Percentiles rank a stretch among this genome's conserved stretches.
These are phyloP conservation scores for Pseudolycoriella hygida DNA, from an alignment of 2,888 invertebrate genomes.

Conservation along the genomic window DNA sequence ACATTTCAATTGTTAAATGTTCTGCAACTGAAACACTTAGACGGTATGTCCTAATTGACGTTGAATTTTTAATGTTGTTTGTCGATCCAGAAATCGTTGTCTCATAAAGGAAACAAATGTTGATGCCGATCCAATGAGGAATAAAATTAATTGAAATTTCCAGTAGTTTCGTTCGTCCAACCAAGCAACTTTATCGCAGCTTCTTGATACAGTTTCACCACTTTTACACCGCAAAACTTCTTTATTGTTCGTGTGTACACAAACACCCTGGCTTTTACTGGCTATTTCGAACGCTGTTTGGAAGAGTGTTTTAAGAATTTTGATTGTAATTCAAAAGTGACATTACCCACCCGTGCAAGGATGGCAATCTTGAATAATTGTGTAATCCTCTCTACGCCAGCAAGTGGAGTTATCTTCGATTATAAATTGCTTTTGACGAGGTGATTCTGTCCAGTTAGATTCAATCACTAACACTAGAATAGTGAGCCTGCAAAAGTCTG, in stretches of 20 bases:
- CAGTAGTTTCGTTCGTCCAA: constrained; percentile 62
- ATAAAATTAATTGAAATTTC: constrained; percentile 20
- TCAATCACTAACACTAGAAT: constrained; percentile 66
- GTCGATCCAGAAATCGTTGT: constrained; percentile 14
- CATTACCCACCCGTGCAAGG: constrained; percentile 56
- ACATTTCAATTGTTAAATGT: background rate
- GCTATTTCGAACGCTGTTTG: constrained; percentile 53
- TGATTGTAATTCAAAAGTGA: background rate
- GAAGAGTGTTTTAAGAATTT: no score
- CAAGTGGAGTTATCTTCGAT: constrained; percentile 66
- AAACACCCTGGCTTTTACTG: constrained; percentile 65
- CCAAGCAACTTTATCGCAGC: constrained; percentile 73
- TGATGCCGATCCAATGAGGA: constrained; percentile 7
- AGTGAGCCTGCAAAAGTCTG: constrained; percentile 52
- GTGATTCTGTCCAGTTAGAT: constrained; percentile 46
- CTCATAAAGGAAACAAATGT: constrained; percentile 20
- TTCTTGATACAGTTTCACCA: constrained; percentile 63
- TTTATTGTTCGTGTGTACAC: constrained; percentile 67
- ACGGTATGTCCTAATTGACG: constrained; percentile 12
- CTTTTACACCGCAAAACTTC: constrained; percentile 64
- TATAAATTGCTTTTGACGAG: constrained; percentile 43
- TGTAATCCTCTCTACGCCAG: constrained; percentile 52
- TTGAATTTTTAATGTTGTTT: constrained; percentile 11
- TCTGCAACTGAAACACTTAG: constrained; percentile 8
- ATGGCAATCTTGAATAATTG: constrained; percentile 59